Conservation (phyloP, 2,888 invertebrate genomes). For the Callinectes sapidus region DNA sequence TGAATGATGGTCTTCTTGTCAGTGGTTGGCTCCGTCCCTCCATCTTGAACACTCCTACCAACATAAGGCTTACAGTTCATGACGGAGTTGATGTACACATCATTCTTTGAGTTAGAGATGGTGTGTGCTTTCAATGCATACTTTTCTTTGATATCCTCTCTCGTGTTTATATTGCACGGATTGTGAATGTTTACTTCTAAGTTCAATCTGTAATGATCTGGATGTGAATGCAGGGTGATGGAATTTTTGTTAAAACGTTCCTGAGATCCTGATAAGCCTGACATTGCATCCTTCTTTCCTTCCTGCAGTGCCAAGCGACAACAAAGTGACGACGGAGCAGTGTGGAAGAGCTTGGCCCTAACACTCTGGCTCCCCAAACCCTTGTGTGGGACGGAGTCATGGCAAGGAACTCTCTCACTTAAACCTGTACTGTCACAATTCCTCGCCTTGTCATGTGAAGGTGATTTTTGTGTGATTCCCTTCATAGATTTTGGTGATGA, state of each 20-base stretch:
- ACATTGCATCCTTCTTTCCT: neutral
- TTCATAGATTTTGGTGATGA: neutral
- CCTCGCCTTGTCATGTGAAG: neutral
- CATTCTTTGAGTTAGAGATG: neutral
- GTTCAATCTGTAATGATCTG: neutral
- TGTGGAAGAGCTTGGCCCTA: neutral
- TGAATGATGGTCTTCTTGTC: constrained; percentile 1
- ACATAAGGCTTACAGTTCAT: neutral
- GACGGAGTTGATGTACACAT: neutral
- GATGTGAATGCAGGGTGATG: neutral
- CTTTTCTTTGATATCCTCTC: neutral
- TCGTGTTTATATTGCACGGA: neutral
- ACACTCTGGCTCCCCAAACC: neutral
- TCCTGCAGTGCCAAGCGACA: neutral
- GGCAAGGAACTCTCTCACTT: neutral
- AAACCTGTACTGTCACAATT: neutral
- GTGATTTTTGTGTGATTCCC: neutral
- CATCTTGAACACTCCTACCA: neutral
- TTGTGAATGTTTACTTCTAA: neutral
- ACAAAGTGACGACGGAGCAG: neutral
- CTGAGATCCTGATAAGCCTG: neutral
- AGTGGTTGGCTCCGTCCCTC: neutral
- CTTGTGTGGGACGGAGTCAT: neutral
- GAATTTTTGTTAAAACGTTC: neutral
- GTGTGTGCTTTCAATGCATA: neutral